These are phyloP conservation scores for Diacarnus erythraeanus DNA, from an alignment of 37 sponge, comb jelly and placozoan genomes.

Conservation along the genomic window DNA sequence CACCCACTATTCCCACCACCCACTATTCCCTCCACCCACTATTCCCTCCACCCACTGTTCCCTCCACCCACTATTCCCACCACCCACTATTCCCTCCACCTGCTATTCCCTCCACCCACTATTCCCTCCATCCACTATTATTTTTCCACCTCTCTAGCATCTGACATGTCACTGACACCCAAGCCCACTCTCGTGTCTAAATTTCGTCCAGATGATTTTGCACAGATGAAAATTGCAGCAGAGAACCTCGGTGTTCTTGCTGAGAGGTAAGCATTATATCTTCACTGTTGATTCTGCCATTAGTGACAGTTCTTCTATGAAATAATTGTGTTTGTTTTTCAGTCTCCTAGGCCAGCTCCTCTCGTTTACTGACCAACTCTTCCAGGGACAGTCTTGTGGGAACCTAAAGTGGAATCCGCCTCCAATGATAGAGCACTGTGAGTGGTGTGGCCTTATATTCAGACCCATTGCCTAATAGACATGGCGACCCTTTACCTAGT, in stretches of 20 bases:
- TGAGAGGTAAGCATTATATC: constrained; percentile 47
- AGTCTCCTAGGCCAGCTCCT: constrained; percentile 71
- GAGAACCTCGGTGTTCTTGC: constrained; percentile 55
- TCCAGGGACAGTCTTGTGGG: constrained; percentile 37
- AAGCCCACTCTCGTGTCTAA: constrained; percentile 55
- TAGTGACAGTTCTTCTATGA: neutral
- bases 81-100: no score
- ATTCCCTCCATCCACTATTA: no score
- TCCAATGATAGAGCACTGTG: constrained; percentile 32
- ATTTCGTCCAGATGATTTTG: constrained; percentile 53
- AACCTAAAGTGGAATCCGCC: constrained; percentile 72
- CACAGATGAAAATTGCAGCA: constrained; percentile 38
- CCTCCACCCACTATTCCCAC: no score
- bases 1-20: no score
- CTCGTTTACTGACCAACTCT: constrained; percentile 73
- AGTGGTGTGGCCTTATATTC: no score
- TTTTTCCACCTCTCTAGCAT: constrained; percentile 22
- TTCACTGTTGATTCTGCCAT: neutral
- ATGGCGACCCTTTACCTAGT: neutral
- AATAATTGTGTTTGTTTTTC: neutral
- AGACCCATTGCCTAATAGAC: neutral
- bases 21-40: no score
- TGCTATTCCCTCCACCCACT: no score
- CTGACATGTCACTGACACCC: constrained; percentile 76
- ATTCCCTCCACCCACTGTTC: no score